Base-by-base conservation (phyloP, 2,888 invertebrate species). In the Himalopsyche japonica region DNA sequence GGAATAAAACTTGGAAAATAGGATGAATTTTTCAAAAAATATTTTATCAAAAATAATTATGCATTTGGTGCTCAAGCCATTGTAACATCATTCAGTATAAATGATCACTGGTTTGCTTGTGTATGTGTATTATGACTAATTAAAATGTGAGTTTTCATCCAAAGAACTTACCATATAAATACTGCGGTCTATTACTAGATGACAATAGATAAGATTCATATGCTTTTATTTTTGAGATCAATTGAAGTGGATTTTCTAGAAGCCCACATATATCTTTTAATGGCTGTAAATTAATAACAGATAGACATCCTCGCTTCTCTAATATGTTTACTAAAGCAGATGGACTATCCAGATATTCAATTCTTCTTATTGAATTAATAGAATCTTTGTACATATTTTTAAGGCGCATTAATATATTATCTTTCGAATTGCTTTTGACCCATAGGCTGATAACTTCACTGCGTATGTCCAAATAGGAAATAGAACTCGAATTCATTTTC, bases 281-380 rank as follows among this genome's bases (percentile, higher is more conserved):
- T 30, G 80, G 79, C 34, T 78, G 70, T 7, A 85, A 37, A 57
- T 84, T 80, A n/a, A 24, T 70, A 37, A 27, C 27, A 4, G 85
- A 81, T 24, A 86, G 34, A 49, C 49, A 78, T 27, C 82, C 64
- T 12, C 82, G 77, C 43, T 86, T 86, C 76, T 86, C 86, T 37
- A 86, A 37, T 34, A 85, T 84, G 18, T 78, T 37, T 5, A 86
- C 48, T 18, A 86, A 43, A 64, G 57, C 80, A 5, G 37, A 24
- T 30, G 76, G 20, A 30, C 81, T 49, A 15, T 49, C 57, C 6
- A 86, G 82, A 18, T 70, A 76, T 70, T 85, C 86, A 7, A 78
- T 18, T 20, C 43, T 80, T 82, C 86, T 48, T 37, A n/a, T 30
- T 10, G 85, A 85, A n/a, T 64, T 76, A 32, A 86, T 84, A 15